Conservation (phyloP, 2,888 invertebrate species). For the Cheilosia vulpina region DNA sequence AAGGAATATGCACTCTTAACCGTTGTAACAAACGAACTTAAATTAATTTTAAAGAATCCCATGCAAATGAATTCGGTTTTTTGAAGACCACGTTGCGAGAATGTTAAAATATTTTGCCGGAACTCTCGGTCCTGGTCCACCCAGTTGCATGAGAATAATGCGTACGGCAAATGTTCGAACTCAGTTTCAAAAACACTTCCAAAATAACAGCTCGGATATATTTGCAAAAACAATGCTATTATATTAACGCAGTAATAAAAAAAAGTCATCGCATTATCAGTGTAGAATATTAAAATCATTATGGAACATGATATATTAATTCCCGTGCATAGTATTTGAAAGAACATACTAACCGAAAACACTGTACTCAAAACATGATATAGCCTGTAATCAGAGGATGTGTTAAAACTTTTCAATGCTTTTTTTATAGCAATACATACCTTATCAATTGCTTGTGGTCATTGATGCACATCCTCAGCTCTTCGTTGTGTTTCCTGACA, state of each 20-base stretch:
- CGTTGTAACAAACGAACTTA: background rate
- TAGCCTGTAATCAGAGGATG: background rate
- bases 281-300: background rate
- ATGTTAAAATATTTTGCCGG: background rate
- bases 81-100: background rate
- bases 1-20: background rate
- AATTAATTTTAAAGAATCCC: background rate
- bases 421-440: background rate
- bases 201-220: slow-evolving; percentile 78
- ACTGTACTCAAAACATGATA: background rate
- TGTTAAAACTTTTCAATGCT: background rate
- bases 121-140: slow-evolving; percentile 57
- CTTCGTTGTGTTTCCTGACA: background rate
- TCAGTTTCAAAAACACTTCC: slow-evolving; percentile 77
- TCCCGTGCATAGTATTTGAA: background rate
- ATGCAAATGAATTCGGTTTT: background rate
- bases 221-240: background rate
- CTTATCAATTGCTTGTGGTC: background rate
- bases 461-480: background rate
- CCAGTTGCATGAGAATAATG: slow-evolving; percentile 79
- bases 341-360: background rate
- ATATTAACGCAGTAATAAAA: background rate
- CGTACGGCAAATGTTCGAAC: slow-evolving; percentile 76
- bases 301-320: background rate
- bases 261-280: background rate